Conservation (phyloP, 2,797 vertebrate genomes). For the Zalophus californianus region DNA sequence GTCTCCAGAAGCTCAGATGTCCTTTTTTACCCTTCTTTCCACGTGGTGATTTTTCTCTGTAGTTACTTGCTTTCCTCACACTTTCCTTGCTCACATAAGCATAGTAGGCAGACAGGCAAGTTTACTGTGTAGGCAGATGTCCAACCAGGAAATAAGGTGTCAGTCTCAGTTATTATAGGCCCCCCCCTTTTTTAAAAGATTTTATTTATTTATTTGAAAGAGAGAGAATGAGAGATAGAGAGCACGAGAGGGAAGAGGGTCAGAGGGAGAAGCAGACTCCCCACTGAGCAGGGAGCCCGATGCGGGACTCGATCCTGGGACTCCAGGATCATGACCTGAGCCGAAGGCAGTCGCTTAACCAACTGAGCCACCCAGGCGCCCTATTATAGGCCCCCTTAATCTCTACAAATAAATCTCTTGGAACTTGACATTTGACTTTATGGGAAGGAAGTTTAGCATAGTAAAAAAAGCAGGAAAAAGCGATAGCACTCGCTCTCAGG, state of each 20-base stretch:
- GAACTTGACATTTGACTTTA: neutral
- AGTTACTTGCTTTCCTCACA: neutral
- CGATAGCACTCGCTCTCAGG: neutral
- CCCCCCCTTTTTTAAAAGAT: neutral
- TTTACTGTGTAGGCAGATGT: neutral
- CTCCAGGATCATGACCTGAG: too few species aligned
- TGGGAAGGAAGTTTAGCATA: neutral
- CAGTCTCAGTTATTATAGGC: neutral
- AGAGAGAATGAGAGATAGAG: too few species aligned
- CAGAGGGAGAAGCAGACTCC: too few species aligned
- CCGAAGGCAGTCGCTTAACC: too few species aligned
- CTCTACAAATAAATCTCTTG: neutral
- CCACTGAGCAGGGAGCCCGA: too few species aligned
- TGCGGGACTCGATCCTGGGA: too few species aligned
- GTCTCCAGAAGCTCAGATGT: neutral
- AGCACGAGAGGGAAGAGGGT: too few species aligned
- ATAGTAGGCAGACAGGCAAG: neutral
- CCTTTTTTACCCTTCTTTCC: neutral
- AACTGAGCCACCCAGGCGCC: too few species aligned
- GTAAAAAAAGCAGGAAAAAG: neutral
- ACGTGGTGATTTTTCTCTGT: neutral
- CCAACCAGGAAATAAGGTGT: neutral
- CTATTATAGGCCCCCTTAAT: neutral
- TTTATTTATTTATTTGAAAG: too few species aligned
- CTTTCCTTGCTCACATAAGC: neutral